Conservation (phyloP, 2,113 vertebrate genomes). For the Cyanoderma ruficeps region DNA sequence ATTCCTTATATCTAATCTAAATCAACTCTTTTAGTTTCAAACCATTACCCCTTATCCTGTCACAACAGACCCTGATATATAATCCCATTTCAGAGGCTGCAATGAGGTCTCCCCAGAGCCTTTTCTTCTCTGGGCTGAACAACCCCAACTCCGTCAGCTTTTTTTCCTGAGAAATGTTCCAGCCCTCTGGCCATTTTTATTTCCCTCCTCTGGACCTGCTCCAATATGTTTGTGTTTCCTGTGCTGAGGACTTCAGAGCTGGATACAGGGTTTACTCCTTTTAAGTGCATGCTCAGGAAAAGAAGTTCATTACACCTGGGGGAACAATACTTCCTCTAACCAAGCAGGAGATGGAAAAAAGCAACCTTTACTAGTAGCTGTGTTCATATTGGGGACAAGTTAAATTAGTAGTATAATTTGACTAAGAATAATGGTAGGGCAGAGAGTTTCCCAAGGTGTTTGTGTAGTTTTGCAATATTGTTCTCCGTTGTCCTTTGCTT, state of each 20-base stretch:
- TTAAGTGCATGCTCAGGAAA: background rate
- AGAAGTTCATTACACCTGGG: background rate
- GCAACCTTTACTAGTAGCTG: background rate
- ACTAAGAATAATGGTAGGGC: background rate
- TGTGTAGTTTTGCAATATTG: background rate
- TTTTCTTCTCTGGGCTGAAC: background rate
- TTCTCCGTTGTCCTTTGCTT: background rate
- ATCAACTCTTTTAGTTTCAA: background rate
- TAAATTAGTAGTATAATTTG: background rate
- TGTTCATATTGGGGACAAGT: background rate
- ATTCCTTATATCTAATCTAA: background rate
- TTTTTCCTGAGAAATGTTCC: background rate
- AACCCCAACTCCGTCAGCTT: background rate
- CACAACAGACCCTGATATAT: background rate
- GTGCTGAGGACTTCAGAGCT: background rate
- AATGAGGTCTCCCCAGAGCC: background rate
- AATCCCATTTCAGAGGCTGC: background rate
- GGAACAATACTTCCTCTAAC: background rate
- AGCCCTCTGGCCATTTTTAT: background rate
- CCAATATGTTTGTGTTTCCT: background rate
- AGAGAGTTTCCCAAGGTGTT: background rate
- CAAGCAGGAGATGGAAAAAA: background rate
- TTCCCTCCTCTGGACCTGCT: background rate
- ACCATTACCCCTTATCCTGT: background rate
- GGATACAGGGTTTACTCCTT: background rate